Conservation (phyloP, 1,140 invertebrate species). For the Drosophila oshimai region DNA sequence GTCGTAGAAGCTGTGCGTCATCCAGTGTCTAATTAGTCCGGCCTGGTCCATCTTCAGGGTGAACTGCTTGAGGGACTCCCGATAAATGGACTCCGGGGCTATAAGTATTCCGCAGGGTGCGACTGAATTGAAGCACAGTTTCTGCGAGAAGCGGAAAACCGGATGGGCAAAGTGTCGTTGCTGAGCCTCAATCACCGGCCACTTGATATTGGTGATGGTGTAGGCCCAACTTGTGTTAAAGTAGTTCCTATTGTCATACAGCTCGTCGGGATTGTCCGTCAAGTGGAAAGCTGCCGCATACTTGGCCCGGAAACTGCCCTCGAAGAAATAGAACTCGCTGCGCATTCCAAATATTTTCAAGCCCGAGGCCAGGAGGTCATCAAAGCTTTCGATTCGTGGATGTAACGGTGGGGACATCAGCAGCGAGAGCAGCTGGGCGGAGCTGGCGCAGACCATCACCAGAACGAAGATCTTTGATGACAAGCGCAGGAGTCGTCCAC, state of each 20-base stretch:
- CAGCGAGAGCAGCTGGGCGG: slow-evolving; percentile 38
- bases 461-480: neutral
- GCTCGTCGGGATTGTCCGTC: slow-evolving; percentile 10
- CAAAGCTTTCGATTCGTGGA: slow-evolving; percentile 35
- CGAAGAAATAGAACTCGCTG: slow-evolving; percentile 33
- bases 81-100: slow-evolving; percentile 41
- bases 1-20: slow-evolving; percentile 44
- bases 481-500: neutral
- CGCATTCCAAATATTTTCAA: slow-evolving; percentile 43
- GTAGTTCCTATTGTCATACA: slow-evolving; percentile 25
- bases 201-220: slow-evolving; percentile 40
- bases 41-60: slow-evolving; percentile 9
- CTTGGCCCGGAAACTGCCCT: slow-evolving; percentile 38
- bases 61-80: slow-evolving; percentile 2
- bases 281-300: slow-evolving; percentile 51
- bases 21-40: slow-evolving; percentile 34
- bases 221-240: slow-evolving; percentile 66
- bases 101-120: slow-evolving; percentile 18
- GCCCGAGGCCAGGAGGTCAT: slow-evolving; percentile 31
- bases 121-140: slow-evolving; percentile 15
- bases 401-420: slow-evolving; percentile 14
- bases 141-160: slow-evolving; percentile 33
- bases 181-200: slow-evolving; percentile 30
- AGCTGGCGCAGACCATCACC: slow-evolving; percentile 6
- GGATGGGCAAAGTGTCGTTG: slow-evolving; percentile 47